Evolutionary conservation across 2,797 vertebrate genomes (phyloP).

Genomic region (Microhierax caerulescens): DNA sequence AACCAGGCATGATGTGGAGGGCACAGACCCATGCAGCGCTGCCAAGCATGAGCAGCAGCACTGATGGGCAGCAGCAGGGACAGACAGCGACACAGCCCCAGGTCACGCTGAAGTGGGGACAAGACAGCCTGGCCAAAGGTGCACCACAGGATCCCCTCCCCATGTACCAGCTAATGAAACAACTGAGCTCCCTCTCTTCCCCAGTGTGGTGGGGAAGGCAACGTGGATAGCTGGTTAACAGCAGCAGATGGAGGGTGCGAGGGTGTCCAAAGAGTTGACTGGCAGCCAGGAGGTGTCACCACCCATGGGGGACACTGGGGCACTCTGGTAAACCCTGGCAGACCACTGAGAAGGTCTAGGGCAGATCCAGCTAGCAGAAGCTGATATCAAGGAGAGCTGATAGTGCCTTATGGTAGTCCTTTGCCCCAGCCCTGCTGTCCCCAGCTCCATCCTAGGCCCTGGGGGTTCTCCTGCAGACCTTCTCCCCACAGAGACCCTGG

Average conservation of each 20-base stretch:
- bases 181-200: too few species aligned
- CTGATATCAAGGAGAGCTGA: not conserved
- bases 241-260: not conserved
- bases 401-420: not conserved
- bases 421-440: not conserved
- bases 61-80: not conserved
- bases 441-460: not conserved
- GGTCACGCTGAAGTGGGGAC: fast-evolving
- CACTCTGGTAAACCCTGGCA: not conserved
- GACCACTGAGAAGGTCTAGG: not conserved
- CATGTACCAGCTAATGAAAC: fast-evolving
- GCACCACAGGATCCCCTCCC: fast-evolving
- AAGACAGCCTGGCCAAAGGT: not conserved
- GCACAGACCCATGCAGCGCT: fast-evolving
- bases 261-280: not conserved
- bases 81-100: not conserved
- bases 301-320: not conserved
- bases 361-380: not conserved
- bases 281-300: not conserved
- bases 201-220: not conserved
- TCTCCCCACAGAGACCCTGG: not conserved
- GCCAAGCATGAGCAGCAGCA: not conserved
- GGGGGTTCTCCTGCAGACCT: not conserved
- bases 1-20: fast-evolving
- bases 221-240: fast-evolving